A percentile compares a stretch with the other conserved stretches of the same genome.
These are phyloP conservation scores for Eciton burchellii DNA, from an alignment of 1,140 invertebrate species.

Conservation along the genomic window DNA sequence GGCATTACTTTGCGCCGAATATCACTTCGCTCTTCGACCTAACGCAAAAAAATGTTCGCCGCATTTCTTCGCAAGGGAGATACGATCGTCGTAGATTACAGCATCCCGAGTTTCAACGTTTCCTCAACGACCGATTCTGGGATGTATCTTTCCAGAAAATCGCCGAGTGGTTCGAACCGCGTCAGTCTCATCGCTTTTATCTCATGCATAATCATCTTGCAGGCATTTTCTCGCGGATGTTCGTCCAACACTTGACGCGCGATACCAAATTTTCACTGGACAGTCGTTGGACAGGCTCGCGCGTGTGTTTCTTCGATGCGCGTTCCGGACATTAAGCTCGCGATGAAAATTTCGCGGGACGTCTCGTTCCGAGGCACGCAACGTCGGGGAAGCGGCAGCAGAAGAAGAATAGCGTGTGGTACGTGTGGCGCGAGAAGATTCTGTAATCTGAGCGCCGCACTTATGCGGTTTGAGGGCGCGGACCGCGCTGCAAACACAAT, in stretches of 20 bases:
- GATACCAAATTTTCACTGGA: background rate
- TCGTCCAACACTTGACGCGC: background rate
- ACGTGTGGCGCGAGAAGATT: constrained; percentile 6
- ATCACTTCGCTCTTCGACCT: constrained; percentile 1
- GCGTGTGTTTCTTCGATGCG: constrained; percentile 19
- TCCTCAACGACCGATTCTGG: too few species aligned
- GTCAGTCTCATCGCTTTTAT: background rate
- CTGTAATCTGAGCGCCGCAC: constrained; percentile 15
- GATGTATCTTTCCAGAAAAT: background rate
- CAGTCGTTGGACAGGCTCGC: background rate
- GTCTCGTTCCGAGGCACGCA: constrained; percentile 11
- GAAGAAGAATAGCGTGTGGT: background rate
- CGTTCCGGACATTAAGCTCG: background rate
- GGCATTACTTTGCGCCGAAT: background rate
- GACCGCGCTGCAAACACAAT: constrained; percentile 46
- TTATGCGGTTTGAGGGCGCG: constrained; percentile 35
- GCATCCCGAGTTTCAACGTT: too few species aligned
- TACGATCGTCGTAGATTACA: too few species aligned
- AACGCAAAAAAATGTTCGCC: background rate
- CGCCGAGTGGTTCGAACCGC: background rate
- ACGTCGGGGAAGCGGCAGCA: background rate
- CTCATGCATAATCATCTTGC: background rate
- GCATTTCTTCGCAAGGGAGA: background rate
- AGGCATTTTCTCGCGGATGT: background rate
- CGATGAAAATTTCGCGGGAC: background rate